A percentile compares a stretch with the other conserved stretches of the same genome.
phyloP scores from a whole-genome alignment of 1,140 invertebrate genomes.

The Campoletis sonorensis region DNA sequence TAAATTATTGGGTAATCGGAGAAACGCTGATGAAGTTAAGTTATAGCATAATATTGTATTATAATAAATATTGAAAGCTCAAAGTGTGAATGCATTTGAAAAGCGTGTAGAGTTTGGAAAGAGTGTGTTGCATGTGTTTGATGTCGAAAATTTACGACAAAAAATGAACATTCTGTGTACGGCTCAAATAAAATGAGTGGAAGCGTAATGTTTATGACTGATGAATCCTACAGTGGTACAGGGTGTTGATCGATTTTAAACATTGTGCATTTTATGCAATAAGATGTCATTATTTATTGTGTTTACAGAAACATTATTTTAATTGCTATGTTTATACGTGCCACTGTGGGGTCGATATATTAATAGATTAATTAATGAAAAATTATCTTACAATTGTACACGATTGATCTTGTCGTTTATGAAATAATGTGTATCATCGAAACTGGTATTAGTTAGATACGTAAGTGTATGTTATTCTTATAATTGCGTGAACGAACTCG shows the following conservation, averaged over 20 bases:
- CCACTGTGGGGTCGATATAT: neutral
- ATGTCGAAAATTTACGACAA: neutral
- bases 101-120: neutral
- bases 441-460: conserved; percentile 23
- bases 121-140: neutral
- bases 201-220: conserved; percentile 2
- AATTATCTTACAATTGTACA: neutral
- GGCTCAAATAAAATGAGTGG: conserved; percentile 6
- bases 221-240: neutral
- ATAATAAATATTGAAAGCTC: conserved; percentile 40
- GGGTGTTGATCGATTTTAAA: too few relatives aligned
- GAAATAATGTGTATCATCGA: conserved; percentile 36
- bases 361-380: neutral
- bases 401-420: conserved; percentile 3
- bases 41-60: conserved; percentile 16
- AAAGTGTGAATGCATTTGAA: conserved; percentile 26
- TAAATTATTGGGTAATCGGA: neutral
- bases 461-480: conserved; percentile 23
- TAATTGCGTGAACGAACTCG: neutral
- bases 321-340: neutral
- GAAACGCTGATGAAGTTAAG: neutral
- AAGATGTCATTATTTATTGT: too few relatives aligned
- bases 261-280: too few relatives aligned
- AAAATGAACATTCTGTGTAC: neutral
- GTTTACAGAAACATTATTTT: too few relatives aligned